phyloP scores from a whole-genome alignment of 2,888 invertebrate species.

The Podabrus alpinus region DNA sequence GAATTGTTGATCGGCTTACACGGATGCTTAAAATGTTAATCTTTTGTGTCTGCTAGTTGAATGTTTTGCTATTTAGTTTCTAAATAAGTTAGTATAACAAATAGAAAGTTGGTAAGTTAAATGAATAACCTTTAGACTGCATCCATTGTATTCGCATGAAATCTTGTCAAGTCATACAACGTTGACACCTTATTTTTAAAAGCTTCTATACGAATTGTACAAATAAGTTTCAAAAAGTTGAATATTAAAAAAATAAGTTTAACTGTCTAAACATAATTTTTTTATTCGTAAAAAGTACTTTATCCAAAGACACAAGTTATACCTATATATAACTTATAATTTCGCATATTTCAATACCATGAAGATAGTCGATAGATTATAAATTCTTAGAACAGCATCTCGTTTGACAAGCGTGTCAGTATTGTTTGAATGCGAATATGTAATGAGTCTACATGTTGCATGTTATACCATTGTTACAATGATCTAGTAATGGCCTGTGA shows the following conservation, averaged over 20 bases:
- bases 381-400: conserved; percentile 22
- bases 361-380: not conserved
- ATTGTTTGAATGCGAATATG: conserved; percentile 22
- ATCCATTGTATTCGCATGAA: not conserved
- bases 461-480: conserved; percentile 34
- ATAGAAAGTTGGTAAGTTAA: not conserved
- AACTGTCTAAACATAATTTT: not conserved
- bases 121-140: not conserved
- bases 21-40: not conserved
- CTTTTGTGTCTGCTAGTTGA: not conserved
- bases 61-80: not conserved
- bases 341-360: not conserved
- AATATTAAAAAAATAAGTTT: not conserved
- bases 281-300: not conserved
- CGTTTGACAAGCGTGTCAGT: conserved; percentile 33
- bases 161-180: not conserved
- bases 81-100: not conserved
- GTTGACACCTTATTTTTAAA: not conserved
- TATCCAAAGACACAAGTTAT: not conserved
- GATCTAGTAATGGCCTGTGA: conserved; percentile 34
- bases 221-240: not conserved
- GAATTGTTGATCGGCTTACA: not conserved
- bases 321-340: not conserved
- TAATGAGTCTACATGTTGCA: conserved; percentile 28
- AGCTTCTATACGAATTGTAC: not conserved